Percentiles rank a stretch among this genome's conserved stretches.
phyloP scores from a whole-genome alignment of 2,888 invertebrate genomes.

The Luperina nickerlii region DNA sequence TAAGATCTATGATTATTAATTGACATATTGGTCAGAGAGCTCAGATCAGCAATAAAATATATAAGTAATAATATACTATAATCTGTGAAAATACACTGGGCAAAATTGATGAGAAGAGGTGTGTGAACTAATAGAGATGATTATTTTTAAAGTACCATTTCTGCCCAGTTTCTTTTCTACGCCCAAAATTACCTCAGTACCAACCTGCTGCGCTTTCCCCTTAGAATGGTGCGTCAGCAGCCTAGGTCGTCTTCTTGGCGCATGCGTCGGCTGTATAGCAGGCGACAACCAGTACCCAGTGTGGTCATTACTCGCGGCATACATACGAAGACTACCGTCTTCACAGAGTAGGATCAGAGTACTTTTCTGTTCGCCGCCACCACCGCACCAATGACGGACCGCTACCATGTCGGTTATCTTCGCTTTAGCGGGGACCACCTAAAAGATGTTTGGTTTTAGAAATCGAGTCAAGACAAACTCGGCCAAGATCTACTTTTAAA shows the following conservation, averaged over 20 bases:
- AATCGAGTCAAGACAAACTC: not conserved
- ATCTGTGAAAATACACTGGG: not conserved
- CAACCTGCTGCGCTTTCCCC: slow-evolving; percentile 83
- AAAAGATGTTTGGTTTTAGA: not conserved
- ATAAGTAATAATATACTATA: not conserved
- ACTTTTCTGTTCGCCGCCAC: slow-evolving; percentile 95
- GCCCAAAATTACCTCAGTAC: slow-evolving; percentile 16
- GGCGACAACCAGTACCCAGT: slow-evolving; percentile 92
- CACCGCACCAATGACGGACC: slow-evolving; percentile 95
- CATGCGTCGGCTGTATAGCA: slow-evolving; percentile 89
- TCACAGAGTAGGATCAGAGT: slow-evolving; percentile 98
- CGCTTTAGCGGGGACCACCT: slow-evolving; percentile 95
- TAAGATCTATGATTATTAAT: not conserved
- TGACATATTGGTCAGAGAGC: not conserved
- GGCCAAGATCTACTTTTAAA: slow-evolving; percentile 15
- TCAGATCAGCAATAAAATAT: not conserved
- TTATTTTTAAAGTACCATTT: not conserved
- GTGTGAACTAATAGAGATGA: not conserved
- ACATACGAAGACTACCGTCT: slow-evolving; percentile 98
- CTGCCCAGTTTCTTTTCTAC: not conserved
- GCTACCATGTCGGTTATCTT: slow-evolving; percentile 99
- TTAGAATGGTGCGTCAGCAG: slow-evolving; percentile 78
- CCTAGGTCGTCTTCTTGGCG: slow-evolving; percentile 80
- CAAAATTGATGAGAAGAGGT: not conserved
- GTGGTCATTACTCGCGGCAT: slow-evolving; percentile 96